Evolutionary conservation across 2,888 invertebrate genomes (phyloP).

Genomic region (Labia minor): DNA sequence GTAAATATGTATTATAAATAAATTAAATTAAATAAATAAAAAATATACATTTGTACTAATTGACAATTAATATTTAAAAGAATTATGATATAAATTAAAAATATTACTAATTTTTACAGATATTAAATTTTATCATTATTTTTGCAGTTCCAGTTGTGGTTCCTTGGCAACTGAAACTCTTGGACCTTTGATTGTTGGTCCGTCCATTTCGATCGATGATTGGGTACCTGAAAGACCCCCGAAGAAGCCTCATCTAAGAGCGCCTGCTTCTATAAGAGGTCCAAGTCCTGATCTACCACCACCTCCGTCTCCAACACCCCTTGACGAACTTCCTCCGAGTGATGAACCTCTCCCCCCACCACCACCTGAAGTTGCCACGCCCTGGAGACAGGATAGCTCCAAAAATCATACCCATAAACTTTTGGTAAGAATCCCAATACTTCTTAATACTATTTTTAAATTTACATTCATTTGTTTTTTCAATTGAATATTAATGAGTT

Average conservation of each 20-base stretch:
- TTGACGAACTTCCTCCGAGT: conserved; percentile 46
- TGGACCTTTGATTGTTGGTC: conserved; percentile 51
- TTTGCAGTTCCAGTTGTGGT: conserved; percentile 42
- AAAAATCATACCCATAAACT: neutral
- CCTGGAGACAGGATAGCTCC: neutral
- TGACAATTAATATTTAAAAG: no score
- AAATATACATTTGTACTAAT: no score
- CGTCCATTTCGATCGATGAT: conserved; percentile 52
- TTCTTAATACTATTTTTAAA: neutral
- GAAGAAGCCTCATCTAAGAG: conserved; percentile 57
- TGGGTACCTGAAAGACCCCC: conserved; percentile 67
- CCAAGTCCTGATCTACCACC: conserved; percentile 51
- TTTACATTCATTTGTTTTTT: neutral
- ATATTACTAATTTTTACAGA: no score
- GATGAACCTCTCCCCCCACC: conserved; percentile 57
- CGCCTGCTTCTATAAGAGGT: conserved; percentile 36
- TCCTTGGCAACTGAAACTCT: conserved; percentile 46
- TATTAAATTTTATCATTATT: no score
- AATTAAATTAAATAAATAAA: no score
- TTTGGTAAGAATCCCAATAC: conserved; percentile 26
- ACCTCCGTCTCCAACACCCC: conserved; percentile 49
- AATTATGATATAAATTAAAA: no score
- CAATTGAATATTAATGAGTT: neutral
- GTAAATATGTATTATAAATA: no score
- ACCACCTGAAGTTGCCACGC: conserved; percentile 41